These are phyloP conservation scores for Pyrocoelia pectoralis DNA, from an alignment of 2,888 invertebrate species.

Conservation along the genomic window DNA sequence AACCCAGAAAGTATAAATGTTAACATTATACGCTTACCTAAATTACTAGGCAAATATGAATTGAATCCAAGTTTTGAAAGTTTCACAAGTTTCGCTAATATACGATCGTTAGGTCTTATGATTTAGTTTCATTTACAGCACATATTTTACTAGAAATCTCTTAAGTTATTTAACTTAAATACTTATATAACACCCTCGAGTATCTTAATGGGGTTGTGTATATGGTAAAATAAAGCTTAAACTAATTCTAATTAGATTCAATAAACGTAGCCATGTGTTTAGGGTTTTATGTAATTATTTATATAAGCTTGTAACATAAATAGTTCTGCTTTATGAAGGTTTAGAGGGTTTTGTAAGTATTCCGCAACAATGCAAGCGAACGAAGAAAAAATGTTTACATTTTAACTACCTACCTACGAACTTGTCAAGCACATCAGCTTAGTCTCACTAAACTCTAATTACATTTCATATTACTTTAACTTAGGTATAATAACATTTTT, in stretches of 20 bases:
- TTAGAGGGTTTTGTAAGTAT: too few species aligned
- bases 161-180: neutral
- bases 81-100: neutral
- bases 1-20: neutral
- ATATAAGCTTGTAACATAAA: neutral
- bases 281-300: constrained; percentile 10
- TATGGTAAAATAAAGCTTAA: neutral
- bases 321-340: neutral
- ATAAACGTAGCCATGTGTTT: neutral
- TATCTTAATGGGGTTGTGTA: neutral
- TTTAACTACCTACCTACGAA: too few species aligned
- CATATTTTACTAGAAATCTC: neutral
- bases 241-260: constrained; percentile 6
- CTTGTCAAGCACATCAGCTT: too few species aligned
- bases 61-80: neutral
- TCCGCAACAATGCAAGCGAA: too few species aligned
- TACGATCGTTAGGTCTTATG: too few species aligned
- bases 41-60: neutral
- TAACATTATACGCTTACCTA: neutral
- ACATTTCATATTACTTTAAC: too few species aligned
- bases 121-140: neutral
- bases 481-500: too few species aligned
- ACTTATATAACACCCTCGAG: too few species aligned
- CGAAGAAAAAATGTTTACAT: too few species aligned
- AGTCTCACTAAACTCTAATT: too few species aligned